Conservation (phyloP, 2,888 invertebrate genomes). For the Cyrtodaria siliqua region DNA sequence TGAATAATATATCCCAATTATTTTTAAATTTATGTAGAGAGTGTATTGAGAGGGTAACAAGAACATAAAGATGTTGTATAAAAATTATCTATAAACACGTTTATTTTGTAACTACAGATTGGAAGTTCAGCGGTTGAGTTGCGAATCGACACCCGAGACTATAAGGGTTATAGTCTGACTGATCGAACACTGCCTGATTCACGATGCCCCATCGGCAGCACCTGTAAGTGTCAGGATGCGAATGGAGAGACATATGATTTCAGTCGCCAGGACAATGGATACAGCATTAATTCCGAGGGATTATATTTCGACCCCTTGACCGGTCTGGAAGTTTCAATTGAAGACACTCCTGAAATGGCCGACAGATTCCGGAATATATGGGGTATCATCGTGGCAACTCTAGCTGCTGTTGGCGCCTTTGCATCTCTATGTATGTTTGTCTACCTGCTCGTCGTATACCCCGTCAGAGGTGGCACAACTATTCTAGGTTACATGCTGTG, state of each 20-base stretch:
- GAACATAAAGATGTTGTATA: no score
- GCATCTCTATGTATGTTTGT: slow-evolving; percentile 84
- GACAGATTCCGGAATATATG: slow-evolving; percentile 83
- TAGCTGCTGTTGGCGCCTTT: slow-evolving; percentile 85
- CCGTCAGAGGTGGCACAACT: slow-evolving; percentile 84
- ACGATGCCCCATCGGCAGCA: slow-evolving; percentile 72
- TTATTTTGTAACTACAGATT: slow-evolving; percentile 70
- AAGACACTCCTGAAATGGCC: slow-evolving; percentile 57
- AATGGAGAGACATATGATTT: slow-evolving; percentile 42
- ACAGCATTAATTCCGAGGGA: slow-evolving; percentile 69
- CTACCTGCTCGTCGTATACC: slow-evolving; percentile 85
- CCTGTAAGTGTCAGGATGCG: slow-evolving; percentile 69
- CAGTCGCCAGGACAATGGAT: slow-evolving; percentile 55
- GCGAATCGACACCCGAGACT: slow-evolving; percentile 55
- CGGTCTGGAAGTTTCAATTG: slow-evolving; percentile 68
- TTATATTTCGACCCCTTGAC: slow-evolving; percentile 77
- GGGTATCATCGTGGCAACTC: slow-evolving; percentile 83
- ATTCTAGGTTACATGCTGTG: slow-evolving; percentile 86
- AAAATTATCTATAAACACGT: no score
- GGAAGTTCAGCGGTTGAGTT: slow-evolving; percentile 73
- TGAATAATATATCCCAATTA: no score
- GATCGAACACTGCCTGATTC: slow-evolving; percentile 71
- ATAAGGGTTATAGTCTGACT: slow-evolving; percentile 70
- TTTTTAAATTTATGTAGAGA: no score
- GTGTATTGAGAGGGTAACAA: no score